These are phyloP conservation scores for Lanius ludovicianus DNA, from an alignment of 2,113 vertebrate genomes.

Conservation along the genomic window DNA sequence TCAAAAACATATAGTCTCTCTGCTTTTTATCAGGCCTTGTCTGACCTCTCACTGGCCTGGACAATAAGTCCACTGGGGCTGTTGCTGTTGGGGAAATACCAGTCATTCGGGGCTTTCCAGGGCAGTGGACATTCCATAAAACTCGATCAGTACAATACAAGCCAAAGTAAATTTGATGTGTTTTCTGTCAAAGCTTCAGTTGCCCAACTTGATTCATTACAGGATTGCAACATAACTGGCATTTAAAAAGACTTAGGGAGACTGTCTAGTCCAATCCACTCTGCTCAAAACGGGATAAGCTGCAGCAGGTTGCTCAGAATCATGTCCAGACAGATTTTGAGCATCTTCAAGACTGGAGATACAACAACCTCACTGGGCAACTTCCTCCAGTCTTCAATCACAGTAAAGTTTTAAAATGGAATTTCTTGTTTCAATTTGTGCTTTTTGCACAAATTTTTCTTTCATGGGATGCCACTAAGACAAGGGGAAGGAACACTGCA, in stretches of 20 bases:
- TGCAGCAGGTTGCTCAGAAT: neutral
- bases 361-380: neutral
- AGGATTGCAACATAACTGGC: neutral
- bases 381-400: neutral
- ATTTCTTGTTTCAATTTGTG: neutral
- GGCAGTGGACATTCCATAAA: neutral
- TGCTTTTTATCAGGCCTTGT: neutral
- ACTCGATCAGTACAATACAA: neutral
- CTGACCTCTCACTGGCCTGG: neutral
- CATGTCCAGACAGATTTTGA: neutral
- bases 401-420: neutral
- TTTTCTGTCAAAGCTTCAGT: neutral
- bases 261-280: neutral
- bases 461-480: neutral
- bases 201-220: neutral
- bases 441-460: neutral
- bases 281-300: neutral
- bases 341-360: neutral
- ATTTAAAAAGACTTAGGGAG: neutral
- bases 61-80: neutral
- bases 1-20: neutral
- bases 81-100: neutral
- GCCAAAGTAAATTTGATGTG: neutral
- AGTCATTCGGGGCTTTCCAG: neutral
- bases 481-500: neutral